These are phyloP conservation scores for Idaea aversata DNA, from an alignment of 2,888 invertebrate genomes.

Conservation along the genomic window DNA sequence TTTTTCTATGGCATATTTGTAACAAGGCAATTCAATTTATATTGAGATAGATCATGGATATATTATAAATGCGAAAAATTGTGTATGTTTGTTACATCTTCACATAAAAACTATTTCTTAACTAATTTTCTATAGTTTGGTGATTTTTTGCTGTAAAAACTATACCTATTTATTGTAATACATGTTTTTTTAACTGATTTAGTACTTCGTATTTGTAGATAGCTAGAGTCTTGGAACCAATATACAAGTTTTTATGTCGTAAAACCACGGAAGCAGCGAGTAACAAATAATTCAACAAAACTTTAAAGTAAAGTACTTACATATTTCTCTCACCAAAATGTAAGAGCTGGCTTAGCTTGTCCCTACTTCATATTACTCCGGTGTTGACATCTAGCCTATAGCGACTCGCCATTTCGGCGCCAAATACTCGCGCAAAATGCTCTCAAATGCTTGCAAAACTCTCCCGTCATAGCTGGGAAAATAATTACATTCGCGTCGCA, in stretches of 20 bases:
- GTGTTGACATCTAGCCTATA: constrained; percentile 61
- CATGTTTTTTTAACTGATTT: no score
- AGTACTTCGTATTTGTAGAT: not conserved
- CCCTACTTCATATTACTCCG: constrained; percentile 66
- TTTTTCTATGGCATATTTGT: no score
- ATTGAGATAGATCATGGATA: no score
- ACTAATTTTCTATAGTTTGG: no score
- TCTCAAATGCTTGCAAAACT: constrained; percentile 64
- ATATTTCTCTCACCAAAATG: constrained; percentile 52
- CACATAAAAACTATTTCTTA: no score
- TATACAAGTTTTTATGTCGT: not conserved
- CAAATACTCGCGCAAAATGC: constrained; percentile 55
- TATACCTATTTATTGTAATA: no score
- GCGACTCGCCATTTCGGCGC: constrained; percentile 62
- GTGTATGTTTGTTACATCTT: no score
- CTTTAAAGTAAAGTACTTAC: constrained; percentile 19
- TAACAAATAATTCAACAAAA: constrained; percentile 45
- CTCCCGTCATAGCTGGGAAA: constrained; percentile 70
- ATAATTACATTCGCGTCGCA: constrained; percentile 73
- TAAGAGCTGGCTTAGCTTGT: constrained; percentile 58
- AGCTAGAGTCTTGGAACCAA: no score
- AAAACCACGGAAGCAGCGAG: not conserved
- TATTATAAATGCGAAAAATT: no score
- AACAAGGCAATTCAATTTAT: no score
- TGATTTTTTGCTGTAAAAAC: no score